Conservation (phyloP, 2,797 vertebrate species). For the Diplodus sargus region DNA sequence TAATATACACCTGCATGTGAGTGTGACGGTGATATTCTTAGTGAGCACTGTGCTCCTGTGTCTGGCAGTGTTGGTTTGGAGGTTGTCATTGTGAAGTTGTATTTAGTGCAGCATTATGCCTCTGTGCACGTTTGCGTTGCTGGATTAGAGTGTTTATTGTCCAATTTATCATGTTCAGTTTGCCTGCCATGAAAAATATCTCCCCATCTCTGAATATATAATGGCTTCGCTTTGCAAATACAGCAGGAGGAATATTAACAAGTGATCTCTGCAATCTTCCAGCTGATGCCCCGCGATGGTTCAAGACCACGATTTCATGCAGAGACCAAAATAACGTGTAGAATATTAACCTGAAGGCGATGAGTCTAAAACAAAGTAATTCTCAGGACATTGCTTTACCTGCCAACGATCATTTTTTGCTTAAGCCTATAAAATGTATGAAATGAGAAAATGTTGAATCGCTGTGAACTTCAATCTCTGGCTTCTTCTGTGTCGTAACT, state of each 20-base stretch:
- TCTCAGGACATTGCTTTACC: slow-evolving; percentile 57
- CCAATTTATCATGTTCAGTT: slow-evolving; percentile 83
- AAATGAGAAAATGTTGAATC: slow-evolving; percentile 60
- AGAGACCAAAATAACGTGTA: slow-evolving; percentile 63
- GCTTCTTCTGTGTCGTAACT: slow-evolving; percentile 27
- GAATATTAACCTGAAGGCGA: slow-evolving; percentile 60
- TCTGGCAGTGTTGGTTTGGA: slow-evolving; percentile 39
- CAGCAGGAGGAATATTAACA: slow-evolving; percentile 77
- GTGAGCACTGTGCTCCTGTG: slow-evolving; percentile 29
- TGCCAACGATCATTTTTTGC: slow-evolving; percentile 47
- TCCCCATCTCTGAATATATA: slow-evolving; percentile 76
- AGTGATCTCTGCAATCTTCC: slow-evolving; percentile 63
- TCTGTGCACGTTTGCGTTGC: slow-evolving; percentile 73
- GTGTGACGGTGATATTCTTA: slow-evolving; percentile 55
- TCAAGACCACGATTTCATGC: slow-evolving; percentile 53
- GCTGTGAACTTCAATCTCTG: slow-evolving; percentile 32
- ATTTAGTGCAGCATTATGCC: slow-evolving; percentile 73
- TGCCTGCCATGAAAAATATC: slow-evolving; percentile 78
- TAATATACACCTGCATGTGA: slow-evolving; percentile 55
- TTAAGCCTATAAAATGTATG: slow-evolving; percentile 43
- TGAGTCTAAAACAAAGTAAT: slow-evolving; percentile 58
- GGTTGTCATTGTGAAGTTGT: slow-evolving; percentile 60
- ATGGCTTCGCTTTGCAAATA: slow-evolving; percentile 75
- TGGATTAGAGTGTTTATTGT: slow-evolving; percentile 84
- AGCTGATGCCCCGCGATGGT: slow-evolving; percentile 62